These are phyloP conservation scores for Dipus sagitta DNA, from an alignment of 2,797 vertebrate species.

Conservation along the genomic window DNA sequence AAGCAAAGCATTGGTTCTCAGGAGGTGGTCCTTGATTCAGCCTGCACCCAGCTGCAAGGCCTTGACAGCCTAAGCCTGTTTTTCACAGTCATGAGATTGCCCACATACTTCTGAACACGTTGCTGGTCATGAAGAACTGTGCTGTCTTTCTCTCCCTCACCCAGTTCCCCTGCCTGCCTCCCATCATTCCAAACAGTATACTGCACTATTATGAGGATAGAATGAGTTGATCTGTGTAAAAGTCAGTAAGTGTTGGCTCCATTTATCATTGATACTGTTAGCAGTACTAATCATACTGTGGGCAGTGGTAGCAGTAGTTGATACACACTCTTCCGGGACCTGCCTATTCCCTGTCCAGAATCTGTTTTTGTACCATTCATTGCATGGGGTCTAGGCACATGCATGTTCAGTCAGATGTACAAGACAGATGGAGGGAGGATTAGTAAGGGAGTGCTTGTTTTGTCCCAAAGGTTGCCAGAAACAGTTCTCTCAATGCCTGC, in stretches of 20 bases:
- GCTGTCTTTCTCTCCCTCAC: background rate
- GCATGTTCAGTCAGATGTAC: background rate
- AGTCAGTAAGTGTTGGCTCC: background rate
- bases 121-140: background rate
- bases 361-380: background rate
- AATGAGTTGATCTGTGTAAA: background rate
- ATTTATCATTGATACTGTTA: background rate
- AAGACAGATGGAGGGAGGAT: background rate
- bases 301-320: background rate
- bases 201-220: background rate
- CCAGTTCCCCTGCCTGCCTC: background rate
- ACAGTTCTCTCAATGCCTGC: background rate
- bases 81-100: background rate
- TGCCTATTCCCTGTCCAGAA: background rate
- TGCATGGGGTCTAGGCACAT: background rate
- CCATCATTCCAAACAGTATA: background rate
- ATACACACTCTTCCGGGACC: constrained; percentile 15
- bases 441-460: background rate
- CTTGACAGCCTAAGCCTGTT: background rate
- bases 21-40: background rate
- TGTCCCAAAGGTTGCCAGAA: background rate
- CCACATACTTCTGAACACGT: background rate
- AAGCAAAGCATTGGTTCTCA: background rate
- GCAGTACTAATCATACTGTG: background rate
- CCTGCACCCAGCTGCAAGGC: background rate